Base-by-base conservation (phyloP, 2,113 vertebrate species). In the Alosa alosa region DNA sequence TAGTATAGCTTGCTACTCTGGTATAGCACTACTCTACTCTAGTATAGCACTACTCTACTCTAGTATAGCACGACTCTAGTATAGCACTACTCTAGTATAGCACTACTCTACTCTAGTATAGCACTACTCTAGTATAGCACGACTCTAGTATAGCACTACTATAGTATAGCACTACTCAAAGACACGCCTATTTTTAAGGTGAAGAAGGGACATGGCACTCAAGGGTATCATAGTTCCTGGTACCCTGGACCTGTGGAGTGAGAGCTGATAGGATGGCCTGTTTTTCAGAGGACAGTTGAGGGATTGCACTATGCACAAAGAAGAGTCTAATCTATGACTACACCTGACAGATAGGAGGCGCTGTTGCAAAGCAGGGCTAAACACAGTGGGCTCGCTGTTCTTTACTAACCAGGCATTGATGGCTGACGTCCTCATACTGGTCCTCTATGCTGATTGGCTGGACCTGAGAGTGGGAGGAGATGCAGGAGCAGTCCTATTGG, bases 401-500 rank as follows among this genome's bases (percentile, higher is more conserved):
- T 81, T 68, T 94, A 95, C 96, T 97, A 94, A 99, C 98, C 97
- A 95, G 94, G 90, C 93, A 94, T 85, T 96, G 96, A 90, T 93
- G 96, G 91, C 94, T 90, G 92, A 95, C 95, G 93, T 94, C 95
- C 91, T 96, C 96, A 92, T 97, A 97, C 68, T 94, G 94, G 86
- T 97, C 97, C 92, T 97, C 96, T 92, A 95, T 93, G 94, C 94
- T 95, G 92, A 99, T 94, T 85, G 97, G 92, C 95, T 98, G 97
- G 94, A 99, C 96, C 91, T 94, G 96, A 90, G 97, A 95, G 93
- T 96, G 96, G 88, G 97, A 96, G 87, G 97, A 97, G 95, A 99
- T 96, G 91, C 97, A 99, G 95, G 97, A 97, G 95, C 98, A 99
- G 94, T 98, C 97, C 98, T 99, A 88, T 90, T 89, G 89, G 85